A percentile compares a stretch with the other conserved stretches of the same genome.
phyloP scores from a whole-genome alignment of 1,140 invertebrate genomes.

The Meloidogyne chitwoodi region DNA sequence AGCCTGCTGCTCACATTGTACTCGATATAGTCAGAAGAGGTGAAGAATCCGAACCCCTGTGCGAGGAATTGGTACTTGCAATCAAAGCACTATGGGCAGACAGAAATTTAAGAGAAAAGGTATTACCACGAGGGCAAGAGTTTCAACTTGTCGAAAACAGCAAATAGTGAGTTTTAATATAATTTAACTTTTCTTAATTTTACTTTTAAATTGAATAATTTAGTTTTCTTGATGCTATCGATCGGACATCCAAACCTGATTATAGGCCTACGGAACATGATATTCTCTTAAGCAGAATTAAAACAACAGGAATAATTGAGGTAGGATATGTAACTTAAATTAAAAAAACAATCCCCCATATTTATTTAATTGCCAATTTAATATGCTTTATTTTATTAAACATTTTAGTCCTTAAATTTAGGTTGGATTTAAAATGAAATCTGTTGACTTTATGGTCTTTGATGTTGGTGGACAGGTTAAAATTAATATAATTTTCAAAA shows the following conservation, averaged over 20 bases:
- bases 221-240: slow-evolving; percentile 74
- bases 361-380: too few relatives aligned
- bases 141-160: slow-evolving; percentile 57
- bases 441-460: slow-evolving; percentile 60
- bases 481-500: not conserved
- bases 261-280: slow-evolving; percentile 95
- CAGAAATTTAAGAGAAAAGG: slow-evolving; percentile 57
- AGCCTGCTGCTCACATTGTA: slow-evolving; percentile 40
- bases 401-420: not conserved
- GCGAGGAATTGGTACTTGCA: slow-evolving; percentile 43
- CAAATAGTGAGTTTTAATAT: slow-evolving; percentile 28
- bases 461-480: slow-evolving; percentile 64
- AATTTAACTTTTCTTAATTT: not conserved
- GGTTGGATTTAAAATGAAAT: slow-evolving; percentile 70
- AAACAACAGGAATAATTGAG: slow-evolving; percentile 88
- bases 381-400: not conserved
- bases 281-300: slow-evolving; percentile 90
- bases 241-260: slow-evolving; percentile 81
- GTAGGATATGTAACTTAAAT: too few relatives aligned
- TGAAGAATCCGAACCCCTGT: slow-evolving; percentile 55
- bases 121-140: slow-evolving; percentile 61
- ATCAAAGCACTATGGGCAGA: slow-evolving; percentile 44
- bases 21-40: slow-evolving; percentile 54
- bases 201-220: not conserved
- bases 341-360: too few relatives aligned